Percentiles rank a stretch among this genome's conserved stretches.
Evolutionary conservation across 1,140 invertebrate species (phyloP).

Genomic region (Cherax destructor): DNA sequence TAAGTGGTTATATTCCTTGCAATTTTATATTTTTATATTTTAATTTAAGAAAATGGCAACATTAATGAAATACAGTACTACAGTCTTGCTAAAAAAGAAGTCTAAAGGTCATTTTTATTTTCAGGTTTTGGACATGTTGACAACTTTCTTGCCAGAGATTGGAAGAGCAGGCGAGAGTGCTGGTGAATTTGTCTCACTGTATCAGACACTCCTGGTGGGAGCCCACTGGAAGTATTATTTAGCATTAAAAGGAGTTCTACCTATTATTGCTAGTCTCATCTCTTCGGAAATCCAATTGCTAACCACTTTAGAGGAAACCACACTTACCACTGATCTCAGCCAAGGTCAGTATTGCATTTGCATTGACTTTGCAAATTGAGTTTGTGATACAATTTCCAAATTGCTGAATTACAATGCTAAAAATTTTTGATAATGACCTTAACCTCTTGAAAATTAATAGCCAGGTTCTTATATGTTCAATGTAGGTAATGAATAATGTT

Average conservation of each 20-base stretch:
- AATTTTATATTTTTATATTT: too few relatives aligned
- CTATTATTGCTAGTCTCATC: conserved; percentile 89
- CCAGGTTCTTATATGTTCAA: too few relatives aligned
- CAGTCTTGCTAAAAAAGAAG: too few relatives aligned
- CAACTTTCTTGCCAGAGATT: conserved; percentile 90
- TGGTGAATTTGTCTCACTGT: conserved; percentile 91
- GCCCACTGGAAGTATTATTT: conserved; percentile 75
- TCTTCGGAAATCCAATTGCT: conserved; percentile 91
- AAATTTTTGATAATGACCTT: too few relatives aligned
- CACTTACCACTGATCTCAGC: conserved; percentile 93
- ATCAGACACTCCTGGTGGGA: conserved; percentile 84
- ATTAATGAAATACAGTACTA: too few relatives aligned
- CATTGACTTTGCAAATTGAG: too few relatives aligned
- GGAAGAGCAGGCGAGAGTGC: conserved; percentile 91
- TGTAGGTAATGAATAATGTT: too few relatives aligned
- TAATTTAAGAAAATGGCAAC: too few relatives aligned
- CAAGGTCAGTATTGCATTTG: conserved; percentile 80
- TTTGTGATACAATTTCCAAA: too few relatives aligned
- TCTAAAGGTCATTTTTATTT: neutral
- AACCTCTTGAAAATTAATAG: too few relatives aligned
- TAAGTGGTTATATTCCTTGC: too few relatives aligned
- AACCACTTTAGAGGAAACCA: conserved; percentile 90
- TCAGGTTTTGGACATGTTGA: conserved; percentile 89
- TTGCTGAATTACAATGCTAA: too few relatives aligned
- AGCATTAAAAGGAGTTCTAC: conserved; percentile 84